Evolutionary conservation across 2,113 vertebrate genomes (phyloP).

Genomic region (Cyprinodon variegatus): DNA sequence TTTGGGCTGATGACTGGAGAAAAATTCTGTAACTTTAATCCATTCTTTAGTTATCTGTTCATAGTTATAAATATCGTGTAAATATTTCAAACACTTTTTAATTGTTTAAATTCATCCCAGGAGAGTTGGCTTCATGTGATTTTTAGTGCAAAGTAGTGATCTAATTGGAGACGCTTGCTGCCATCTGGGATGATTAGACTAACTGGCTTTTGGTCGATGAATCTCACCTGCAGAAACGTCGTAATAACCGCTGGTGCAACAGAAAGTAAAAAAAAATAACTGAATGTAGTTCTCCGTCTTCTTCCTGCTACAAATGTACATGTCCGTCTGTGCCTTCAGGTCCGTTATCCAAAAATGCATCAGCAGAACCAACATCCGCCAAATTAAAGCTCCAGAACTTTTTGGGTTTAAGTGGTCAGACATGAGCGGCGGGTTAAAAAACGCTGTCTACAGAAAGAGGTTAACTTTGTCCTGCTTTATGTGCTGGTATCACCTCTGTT

Average conservation of each 20-base stretch:
- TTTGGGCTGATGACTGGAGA: too few relatives aligned
- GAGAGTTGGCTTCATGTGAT: not conserved
- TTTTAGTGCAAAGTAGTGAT: too few relatives aligned
- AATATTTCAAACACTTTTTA: too few relatives aligned
- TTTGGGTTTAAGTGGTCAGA: not conserved
- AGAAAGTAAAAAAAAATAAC: not conserved
- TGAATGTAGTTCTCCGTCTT: not conserved
- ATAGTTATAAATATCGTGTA: too few relatives aligned
- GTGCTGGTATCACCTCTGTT: not conserved
- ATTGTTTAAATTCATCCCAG: not conserved
- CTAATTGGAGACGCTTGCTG: not conserved
- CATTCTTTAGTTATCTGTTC: too few relatives aligned
- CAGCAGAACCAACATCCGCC: not conserved
- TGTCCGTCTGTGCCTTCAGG: not conserved
- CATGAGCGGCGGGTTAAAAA: not conserved
- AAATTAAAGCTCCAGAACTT: conserved; percentile 1
- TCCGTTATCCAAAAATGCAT: not conserved
- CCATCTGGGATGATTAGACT: too few relatives aligned
- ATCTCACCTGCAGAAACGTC: not conserved
- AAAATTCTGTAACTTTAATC: too few relatives aligned
- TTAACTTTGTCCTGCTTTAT: not conserved
- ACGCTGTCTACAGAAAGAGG: not conserved
- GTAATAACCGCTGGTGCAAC: not conserved
- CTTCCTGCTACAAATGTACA: not conserved
- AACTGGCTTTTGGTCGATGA: not conserved